Evolutionary conservation across 2,888 invertebrate species (phyloP), one percentile per base, ranked within the genome.

Genomic region (Elmis aenea): DNA sequence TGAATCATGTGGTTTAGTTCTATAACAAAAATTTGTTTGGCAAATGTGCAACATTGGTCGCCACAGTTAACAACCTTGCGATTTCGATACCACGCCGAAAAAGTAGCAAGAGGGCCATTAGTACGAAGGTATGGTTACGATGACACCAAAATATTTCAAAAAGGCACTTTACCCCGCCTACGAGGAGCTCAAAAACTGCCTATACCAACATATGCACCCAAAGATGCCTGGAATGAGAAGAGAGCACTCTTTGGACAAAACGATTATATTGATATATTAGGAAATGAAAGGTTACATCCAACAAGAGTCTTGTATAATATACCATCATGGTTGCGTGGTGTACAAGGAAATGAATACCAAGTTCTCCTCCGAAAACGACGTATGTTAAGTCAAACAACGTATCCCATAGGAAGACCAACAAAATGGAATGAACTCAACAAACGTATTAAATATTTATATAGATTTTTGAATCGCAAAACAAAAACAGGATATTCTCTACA

Each of bases 191-290:
- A 67, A 35, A 53, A 70, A 21, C 59, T 77, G 3, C 77, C 81
- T 1, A 75, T 86, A 59, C 87, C 87, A 0, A 69, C 76, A 20
- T 86, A 86, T 53, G 73, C 77, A 34, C 90, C 90, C 2, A 75
- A 70, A 47, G 78, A 91, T 67, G 57, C 67, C 1, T 96, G 94
- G 94, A 59, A 71, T 0, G 76, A 81, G 50, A 83, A 81, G 52
- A 77, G 77, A 57, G 91, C 93, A 1, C 64, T 91, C 1, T 92
- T 88, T 70, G 96, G 96, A 0, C 94, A 94, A 64, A 96, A 96
- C 70, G 95, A 96, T 67, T 96, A 95, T 60, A 93, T 96, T 47
- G 95, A 97, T 64, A 93, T 97, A 38, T 73, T 97, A 31, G 96
- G 96, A 2, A 80, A 84, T 58, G 89, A 87, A 16, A 73, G 74